A percentile compares a stretch with the other conserved stretches of the same genome.
Evolutionary conservation across 2,113 vertebrate species (phyloP).

Genomic region (Butastur rufipennis): DNA sequence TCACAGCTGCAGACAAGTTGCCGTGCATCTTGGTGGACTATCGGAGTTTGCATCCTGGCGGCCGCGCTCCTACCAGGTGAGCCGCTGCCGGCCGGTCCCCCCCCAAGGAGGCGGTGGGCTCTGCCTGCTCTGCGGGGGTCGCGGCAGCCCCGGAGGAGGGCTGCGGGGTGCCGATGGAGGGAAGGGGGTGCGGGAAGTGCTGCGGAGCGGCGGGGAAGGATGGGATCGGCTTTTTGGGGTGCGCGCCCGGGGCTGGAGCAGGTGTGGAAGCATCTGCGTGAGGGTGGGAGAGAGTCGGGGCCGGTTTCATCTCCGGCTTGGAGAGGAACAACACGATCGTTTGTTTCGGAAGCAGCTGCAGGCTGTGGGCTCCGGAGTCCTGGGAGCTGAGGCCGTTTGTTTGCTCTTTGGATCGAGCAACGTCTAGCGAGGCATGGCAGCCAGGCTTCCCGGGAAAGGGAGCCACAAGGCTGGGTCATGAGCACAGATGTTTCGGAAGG

Average conservation of each 20-base stretch:
- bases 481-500: conserved; percentile 7
- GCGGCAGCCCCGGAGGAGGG: neutral
- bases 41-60: conserved; percentile 67
- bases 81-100: neutral
- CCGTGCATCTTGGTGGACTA: conserved; percentile 71
- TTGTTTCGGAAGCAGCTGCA: conserved; percentile 50
- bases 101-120: neutral
- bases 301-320: neutral
- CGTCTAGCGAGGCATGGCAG: conserved; percentile 33
- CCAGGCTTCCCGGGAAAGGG: conserved; percentile 15
- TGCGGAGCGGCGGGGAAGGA: neutral
- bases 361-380: conserved; percentile 17
- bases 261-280: conserved; percentile 29
- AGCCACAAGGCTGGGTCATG: conserved; percentile 15
- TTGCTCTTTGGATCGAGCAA: conserved; percentile 31
- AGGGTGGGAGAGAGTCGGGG: neutral
- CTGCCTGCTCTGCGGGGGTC: neutral
- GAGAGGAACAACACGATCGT: neutral
- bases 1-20: conserved; percentile 63
- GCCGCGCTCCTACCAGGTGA: conserved; percentile 74
- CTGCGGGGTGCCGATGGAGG: neutral
- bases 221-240: neutral
- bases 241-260: neutral
- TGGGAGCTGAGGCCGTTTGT: conserved; percentile 49
- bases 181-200: neutral